A percentile compares a stretch with the other conserved stretches of the same genome.
Evolutionary conservation across 2,888 invertebrate genomes (phyloP).

Genomic region (Tenodera sinensis): DNA sequence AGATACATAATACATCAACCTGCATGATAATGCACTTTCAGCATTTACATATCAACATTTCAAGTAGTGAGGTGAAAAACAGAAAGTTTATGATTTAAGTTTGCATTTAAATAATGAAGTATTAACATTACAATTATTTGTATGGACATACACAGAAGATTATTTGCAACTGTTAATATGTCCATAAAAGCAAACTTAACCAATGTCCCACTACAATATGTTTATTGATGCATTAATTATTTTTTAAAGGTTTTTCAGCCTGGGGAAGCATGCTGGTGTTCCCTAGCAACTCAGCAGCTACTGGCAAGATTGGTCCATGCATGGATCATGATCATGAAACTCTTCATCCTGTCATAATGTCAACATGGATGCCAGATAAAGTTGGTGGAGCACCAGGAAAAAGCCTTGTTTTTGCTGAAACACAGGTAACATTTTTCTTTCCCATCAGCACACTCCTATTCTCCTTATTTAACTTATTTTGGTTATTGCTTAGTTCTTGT

Average conservation of each 20-base stretch:
- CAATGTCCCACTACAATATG: too few species aligned
- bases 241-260: conserved; percentile 19
- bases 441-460: not conserved
- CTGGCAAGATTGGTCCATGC: conserved; percentile 60
- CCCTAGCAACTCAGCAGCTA: conserved; percentile 26
- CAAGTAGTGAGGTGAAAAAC: too few species aligned
- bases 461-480: not conserved
- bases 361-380: conserved; percentile 87
- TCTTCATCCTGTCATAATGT: conserved; percentile 79
- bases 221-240: not conserved
- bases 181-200: too few species aligned
- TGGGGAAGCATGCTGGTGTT: conserved; percentile 24
- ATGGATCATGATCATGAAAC: conserved; percentile 83
- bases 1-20: too few species aligned
- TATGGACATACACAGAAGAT: too few species aligned
- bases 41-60: too few species aligned
- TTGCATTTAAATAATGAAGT: too few species aligned
- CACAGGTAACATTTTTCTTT: conserved; percentile 59
- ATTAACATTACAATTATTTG: too few species aligned
- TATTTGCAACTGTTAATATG: too few species aligned
- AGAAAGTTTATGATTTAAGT: too few species aligned
- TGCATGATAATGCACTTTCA: too few species aligned
- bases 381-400: conserved; percentile 78
- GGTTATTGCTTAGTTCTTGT: too few species aligned
- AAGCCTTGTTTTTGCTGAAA: conserved; percentile 85